Evolutionary conservation across 2,113 vertebrate genomes (phyloP).

Genomic region (Piaya cayana): DNA sequence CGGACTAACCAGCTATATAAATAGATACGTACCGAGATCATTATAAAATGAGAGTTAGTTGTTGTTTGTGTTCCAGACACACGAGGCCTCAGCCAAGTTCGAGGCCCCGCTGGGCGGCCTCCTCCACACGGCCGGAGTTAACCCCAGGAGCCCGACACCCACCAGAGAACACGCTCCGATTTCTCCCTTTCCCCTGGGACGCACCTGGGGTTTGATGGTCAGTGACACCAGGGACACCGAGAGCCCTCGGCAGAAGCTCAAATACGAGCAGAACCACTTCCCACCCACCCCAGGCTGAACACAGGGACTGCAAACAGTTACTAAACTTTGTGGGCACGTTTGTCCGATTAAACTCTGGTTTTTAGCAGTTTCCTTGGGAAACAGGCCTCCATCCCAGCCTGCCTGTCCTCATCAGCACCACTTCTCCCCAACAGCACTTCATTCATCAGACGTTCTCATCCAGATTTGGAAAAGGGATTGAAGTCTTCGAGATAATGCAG

Average conservation of each 20-base stretch:
- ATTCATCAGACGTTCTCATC: not conserved
- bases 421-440: not conserved
- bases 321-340: not conserved
- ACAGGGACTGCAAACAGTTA: not conserved
- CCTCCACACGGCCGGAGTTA: not conserved
- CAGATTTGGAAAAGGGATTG: not conserved
- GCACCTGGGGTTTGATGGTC: rapidly evolving
- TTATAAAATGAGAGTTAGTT: not conserved
- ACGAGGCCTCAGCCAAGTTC: not conserved
- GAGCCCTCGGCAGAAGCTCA: not conserved
- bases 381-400: not conserved
- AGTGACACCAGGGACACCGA: not conserved
- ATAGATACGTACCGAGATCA: constrained; percentile 19
- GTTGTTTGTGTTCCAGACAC: constrained; percentile 15
- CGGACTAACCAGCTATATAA: constrained; percentile 34
- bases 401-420: not conserved
- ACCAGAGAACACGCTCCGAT: rapidly evolving
- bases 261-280: not conserved
- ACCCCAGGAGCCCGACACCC: not conserved
- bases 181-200: not conserved
- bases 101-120: not conserved
- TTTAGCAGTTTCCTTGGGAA: not conserved
- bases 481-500: not conserved
- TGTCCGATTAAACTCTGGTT: not conserved
- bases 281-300: rapidly evolving